A percentile compares a stretch with the other conserved stretches of the same genome.
Evolutionary conservation across 2,113 vertebrate species (phyloP).

Genomic region (Falcunculus frontatus): DNA sequence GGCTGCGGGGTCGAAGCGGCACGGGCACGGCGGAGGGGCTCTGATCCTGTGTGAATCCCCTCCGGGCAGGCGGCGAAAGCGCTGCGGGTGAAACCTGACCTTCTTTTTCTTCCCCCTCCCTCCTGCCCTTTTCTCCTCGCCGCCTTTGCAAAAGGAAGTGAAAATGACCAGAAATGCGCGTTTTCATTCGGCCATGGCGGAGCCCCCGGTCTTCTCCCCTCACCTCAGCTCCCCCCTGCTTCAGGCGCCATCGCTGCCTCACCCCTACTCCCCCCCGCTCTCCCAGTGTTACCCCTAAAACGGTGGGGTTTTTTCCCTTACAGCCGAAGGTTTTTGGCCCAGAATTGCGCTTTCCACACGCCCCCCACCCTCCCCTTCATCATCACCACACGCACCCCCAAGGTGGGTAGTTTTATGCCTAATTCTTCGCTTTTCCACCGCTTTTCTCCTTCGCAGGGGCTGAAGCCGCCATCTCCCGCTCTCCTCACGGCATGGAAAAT

Average conservation of each 20-base stretch:
- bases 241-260: neutral
- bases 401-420: neutral
- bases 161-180: neutral
- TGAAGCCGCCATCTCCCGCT: neutral
- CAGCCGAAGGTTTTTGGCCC: neutral
- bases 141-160: neutral
- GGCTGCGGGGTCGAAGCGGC: neutral
- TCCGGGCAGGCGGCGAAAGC: neutral
- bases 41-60: neutral
- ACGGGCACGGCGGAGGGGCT: neutral
- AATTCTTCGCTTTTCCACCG: neutral
- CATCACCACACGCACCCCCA: neutral
- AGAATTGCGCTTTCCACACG: neutral
- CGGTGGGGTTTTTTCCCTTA: rapidly evolving
- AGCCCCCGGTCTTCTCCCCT: neutral
- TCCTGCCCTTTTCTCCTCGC: neutral
- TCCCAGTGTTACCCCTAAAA: neutral
- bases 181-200: neutral
- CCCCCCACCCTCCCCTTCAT: neutral
- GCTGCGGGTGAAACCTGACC: neutral
- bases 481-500: conserved; percentile 7
- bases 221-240: neutral
- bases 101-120: neutral
- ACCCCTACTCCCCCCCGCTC: no score
- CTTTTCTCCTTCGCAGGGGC: neutral